These are phyloP conservation scores for Thaleichthys pacificus DNA, from an alignment of 2,797 vertebrate genomes.

Conservation along the genomic window DNA sequence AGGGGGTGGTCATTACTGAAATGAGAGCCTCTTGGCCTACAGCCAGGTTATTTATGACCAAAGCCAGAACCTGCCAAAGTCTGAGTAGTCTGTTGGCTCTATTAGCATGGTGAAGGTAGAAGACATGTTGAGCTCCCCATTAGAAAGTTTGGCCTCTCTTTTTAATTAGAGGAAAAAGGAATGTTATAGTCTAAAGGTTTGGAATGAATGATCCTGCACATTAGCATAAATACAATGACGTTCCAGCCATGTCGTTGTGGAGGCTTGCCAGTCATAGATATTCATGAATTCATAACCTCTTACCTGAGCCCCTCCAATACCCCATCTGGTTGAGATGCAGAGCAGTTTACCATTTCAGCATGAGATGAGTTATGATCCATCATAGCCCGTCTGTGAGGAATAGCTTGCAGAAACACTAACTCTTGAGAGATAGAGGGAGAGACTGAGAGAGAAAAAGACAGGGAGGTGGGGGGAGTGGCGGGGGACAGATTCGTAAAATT, in stretches of 20 bases:
- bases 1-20: constrained; percentile 64
- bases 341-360: constrained; percentile 16
- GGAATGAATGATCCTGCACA: constrained; percentile 53
- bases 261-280: constrained; percentile 19
- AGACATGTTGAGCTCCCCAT: constrained; percentile 35
- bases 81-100: constrained; percentile 73
- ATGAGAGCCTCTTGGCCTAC: constrained; percentile 58
- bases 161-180: constrained; percentile 44
- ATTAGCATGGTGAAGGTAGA: constrained; percentile 28
- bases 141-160: constrained; percentile 47
- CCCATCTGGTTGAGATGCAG: constrained; percentile 7
- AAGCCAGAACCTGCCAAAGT: constrained; percentile 53
- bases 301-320: constrained; percentile 12
- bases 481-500: constrained; percentile 29
- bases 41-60: constrained; percentile 61
- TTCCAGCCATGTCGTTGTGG: constrained; percentile 33
- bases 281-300: constrained; percentile 26
- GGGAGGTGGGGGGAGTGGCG: too few relatives aligned
- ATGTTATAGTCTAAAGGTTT: constrained; percentile 29
- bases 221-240: constrained; percentile 43
- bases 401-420: not conserved
- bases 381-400: constrained; percentile 16
- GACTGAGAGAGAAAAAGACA: not conserved
- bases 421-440: not conserved
- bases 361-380: constrained; percentile 19